These are phyloP conservation scores for Leucosticte australis DNA, from an alignment of 2,113 vertebrate species.

Conservation along the genomic window DNA sequence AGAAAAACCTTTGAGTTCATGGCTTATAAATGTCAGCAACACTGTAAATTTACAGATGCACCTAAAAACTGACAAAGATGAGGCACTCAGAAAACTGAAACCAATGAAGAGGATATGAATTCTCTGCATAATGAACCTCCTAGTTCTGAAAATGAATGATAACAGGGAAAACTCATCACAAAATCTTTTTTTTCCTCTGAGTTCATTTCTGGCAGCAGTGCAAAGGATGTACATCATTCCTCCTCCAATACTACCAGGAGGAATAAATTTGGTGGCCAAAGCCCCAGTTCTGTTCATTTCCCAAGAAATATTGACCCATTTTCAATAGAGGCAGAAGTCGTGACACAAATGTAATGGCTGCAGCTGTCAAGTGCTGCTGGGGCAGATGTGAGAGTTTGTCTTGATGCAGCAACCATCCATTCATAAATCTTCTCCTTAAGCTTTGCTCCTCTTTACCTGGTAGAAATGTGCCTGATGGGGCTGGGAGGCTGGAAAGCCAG, in stretches of 20 bases:
- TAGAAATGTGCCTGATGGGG: neutral
- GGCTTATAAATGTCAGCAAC: neutral
- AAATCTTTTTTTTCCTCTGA: neutral
- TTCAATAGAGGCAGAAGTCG: neutral
- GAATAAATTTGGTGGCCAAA: neutral
- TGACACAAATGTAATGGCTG: neutral
- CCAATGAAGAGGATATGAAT: neutral
- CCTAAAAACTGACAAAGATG: neutral
- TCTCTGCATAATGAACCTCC: neutral
- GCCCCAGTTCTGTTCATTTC: neutral
- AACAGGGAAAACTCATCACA: neutral
- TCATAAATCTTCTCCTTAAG: neutral
- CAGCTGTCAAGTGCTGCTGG: neutral
- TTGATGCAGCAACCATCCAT: neutral
- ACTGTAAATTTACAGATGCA: neutral
- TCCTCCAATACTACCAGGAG: neutral
- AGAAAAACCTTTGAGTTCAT: neutral
- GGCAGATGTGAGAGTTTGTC: neutral
- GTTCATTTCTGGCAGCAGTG: neutral
- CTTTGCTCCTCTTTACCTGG: neutral
- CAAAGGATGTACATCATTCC: neutral
- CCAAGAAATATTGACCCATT: neutral
- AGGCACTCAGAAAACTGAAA: neutral
- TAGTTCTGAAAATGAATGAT: neutral
- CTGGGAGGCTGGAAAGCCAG: neutral